A percentile compares a stretch with the other conserved stretches of the same genome.
Conservation (phyloP, 2,113 vertebrate species). For the Hypocryptadius cinnamomeus region DNA sequence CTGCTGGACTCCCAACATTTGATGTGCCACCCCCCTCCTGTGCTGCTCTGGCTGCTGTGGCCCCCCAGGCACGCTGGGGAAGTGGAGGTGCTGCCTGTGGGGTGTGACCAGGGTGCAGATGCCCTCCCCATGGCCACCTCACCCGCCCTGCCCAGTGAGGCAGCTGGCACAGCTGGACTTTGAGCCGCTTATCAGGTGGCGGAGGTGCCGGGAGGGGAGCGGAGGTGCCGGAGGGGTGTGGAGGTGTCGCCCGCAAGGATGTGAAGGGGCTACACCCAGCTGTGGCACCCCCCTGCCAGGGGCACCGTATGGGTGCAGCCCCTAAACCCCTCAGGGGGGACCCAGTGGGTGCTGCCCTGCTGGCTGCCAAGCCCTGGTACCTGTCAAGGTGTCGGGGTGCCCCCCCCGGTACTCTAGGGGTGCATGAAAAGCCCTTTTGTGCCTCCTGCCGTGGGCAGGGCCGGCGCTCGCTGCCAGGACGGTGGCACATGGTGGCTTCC, state of each 20-base stretch:
- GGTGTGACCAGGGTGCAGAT: background rate
- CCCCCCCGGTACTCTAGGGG: fast-evolving
- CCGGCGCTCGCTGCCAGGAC: background rate
- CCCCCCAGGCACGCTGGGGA: fast-evolving
- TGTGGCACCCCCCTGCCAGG: background rate
- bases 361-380: background rate
- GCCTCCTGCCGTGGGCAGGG: background rate
- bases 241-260: background rate
- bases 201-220: background rate
- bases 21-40: background rate
- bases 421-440: background rate
- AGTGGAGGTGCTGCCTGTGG: background rate
- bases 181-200: background rate
- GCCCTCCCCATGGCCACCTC: background rate
- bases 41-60: background rate
- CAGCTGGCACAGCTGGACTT: constrained; percentile 11
- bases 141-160: fast-evolving
- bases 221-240: background rate
- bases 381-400: fast-evolving
- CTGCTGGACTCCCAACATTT: background rate
- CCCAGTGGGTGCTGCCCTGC: fast-evolving
- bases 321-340: fast-evolving
- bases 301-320: background rate
- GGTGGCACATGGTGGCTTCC: fast-evolving
- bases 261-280: background rate